Evolutionary conservation across 2,113 vertebrate species (phyloP).

Genomic region (Muntiacus reevesi): DNA sequence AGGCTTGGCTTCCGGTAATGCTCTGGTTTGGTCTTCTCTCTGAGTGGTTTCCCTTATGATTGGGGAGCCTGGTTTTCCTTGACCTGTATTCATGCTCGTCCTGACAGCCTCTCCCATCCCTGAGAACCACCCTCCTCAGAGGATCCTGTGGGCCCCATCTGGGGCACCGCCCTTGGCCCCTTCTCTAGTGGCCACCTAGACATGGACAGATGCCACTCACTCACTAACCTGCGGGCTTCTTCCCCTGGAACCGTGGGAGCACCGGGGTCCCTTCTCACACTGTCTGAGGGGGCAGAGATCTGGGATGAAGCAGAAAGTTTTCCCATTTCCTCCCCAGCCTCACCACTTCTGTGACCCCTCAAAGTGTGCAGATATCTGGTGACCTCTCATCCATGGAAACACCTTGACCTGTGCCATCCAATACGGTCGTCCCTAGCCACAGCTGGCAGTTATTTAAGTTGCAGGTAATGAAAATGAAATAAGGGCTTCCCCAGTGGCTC

Average conservation of each 20-base stretch:
- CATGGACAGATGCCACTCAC: too few relatives aligned
- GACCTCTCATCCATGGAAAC: not conserved
- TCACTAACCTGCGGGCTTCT: not conserved
- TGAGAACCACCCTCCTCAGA: not conserved
- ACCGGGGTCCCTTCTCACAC: not conserved
- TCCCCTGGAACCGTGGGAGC: not conserved
- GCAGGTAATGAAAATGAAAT: not conserved
- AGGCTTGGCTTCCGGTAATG: not conserved
- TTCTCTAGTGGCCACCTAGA: not conserved
- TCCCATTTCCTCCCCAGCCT: not conserved
- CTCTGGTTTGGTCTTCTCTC: not conserved
- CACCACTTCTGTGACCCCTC: too few relatives aligned
- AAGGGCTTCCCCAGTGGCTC: not conserved
- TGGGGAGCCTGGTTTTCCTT: not conserved
- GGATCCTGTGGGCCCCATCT: not conserved
- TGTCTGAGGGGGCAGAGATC: not conserved
- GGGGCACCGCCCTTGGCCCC: not conserved
- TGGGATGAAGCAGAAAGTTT: not conserved
- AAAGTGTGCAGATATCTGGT: not conserved
- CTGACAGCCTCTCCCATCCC: not conserved
- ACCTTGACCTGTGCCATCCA: not conserved
- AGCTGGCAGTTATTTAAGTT: not conserved
- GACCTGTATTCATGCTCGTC: not conserved
- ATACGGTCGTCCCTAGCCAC: not conserved
- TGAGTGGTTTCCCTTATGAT: not conserved